Conservation (phyloP, 2,888 invertebrate species). For the Melinopterus prodromus region DNA sequence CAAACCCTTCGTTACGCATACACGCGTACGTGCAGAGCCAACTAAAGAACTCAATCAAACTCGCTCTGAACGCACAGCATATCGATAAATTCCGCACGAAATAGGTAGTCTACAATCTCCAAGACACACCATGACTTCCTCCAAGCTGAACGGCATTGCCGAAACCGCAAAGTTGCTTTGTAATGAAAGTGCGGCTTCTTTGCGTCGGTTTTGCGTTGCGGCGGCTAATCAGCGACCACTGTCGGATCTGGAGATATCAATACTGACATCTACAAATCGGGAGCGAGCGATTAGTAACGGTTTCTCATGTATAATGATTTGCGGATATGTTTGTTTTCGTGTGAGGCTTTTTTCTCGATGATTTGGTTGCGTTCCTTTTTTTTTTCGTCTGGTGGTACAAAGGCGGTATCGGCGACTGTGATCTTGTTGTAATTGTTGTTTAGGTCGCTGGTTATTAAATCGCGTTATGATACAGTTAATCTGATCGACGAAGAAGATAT, state of each 20-base stretch:
- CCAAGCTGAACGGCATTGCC: background rate
- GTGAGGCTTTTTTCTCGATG: background rate
- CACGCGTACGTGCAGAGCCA: background rate
- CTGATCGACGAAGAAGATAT: background rate
- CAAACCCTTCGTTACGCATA: background rate
- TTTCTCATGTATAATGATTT: background rate
- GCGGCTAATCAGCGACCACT: background rate
- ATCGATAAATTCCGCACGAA: background rate
- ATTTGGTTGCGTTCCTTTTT: background rate
- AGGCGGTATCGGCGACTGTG: background rate
- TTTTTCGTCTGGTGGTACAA: background rate
- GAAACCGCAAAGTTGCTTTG: background rate
- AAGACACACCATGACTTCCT: background rate
- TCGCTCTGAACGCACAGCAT: background rate
- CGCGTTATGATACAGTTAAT: background rate
- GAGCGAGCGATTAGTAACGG: background rate
- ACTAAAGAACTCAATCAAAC: background rate
- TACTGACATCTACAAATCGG: background rate
- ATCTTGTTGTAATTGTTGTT: background rate
- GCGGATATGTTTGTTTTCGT: conserved; percentile 4
- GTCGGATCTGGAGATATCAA: background rate
- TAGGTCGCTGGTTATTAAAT: background rate
- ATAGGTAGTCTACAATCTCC: background rate
- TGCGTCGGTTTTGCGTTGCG: background rate
- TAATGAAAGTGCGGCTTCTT: background rate